phyloP scores from a whole-genome alignment of 2,888 invertebrate species.

The Nebria brevicollis region DNA sequence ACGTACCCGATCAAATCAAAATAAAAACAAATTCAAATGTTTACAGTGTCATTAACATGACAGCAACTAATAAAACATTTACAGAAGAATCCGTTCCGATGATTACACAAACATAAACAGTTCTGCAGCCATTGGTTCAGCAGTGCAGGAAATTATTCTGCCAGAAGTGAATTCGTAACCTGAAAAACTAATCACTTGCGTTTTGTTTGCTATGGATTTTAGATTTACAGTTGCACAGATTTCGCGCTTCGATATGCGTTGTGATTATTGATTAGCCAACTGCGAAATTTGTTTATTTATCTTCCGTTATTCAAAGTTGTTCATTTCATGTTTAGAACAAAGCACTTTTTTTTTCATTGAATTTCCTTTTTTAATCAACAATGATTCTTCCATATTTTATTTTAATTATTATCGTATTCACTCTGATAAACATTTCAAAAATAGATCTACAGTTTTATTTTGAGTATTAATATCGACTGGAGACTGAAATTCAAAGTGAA shows the following conservation, averaged over 20 bases:
- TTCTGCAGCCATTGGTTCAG: neutral
- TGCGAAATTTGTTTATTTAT: neutral
- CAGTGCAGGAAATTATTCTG: neutral
- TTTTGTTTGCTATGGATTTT: neutral
- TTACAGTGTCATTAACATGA: neutral
- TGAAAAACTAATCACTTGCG: conserved; percentile 1
- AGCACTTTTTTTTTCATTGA: neutral
- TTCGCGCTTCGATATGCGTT: neutral
- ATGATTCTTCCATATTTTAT: too few species aligned
- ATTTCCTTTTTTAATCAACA: too few species aligned
- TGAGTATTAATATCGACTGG: too few species aligned
- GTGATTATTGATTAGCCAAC: neutral
- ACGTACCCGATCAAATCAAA: neutral
- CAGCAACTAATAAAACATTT: neutral
- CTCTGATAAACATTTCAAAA: too few species aligned
- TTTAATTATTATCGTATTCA: too few species aligned
- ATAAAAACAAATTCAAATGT: neutral
- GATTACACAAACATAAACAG: neutral
- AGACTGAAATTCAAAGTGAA: conserved; percentile 12
- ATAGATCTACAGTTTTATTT: too few species aligned
- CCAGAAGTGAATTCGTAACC: neutral
- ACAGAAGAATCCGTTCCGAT: neutral
- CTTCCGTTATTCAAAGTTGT: neutral
- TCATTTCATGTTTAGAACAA: neutral
- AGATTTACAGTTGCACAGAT: neutral